A percentile compares a stretch with the other conserved stretches of the same genome.
Evolutionary conservation across 2,797 vertebrate species (phyloP).

Genomic region (Dromococcyx pavoninus): DNA sequence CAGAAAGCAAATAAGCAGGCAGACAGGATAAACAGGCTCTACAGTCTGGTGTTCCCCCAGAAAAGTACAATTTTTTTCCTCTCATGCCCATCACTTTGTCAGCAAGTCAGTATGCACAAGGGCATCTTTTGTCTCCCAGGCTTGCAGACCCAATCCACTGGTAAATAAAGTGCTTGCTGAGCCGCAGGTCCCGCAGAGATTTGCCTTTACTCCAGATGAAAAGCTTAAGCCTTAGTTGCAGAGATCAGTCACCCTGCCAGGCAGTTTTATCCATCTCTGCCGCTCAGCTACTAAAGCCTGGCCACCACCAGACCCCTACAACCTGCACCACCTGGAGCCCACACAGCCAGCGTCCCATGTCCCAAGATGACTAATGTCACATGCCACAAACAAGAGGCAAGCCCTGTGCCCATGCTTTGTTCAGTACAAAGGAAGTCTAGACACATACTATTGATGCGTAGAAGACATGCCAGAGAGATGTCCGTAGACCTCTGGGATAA

Average conservation of each 20-base stretch:
- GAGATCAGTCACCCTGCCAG: not conserved
- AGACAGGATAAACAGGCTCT: conserved; percentile 27
- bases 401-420: accelerated
- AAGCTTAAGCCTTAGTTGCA: not conserved
- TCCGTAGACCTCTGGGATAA: not conserved
- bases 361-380: accelerated
- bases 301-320: not conserved
- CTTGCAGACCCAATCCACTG: not conserved
- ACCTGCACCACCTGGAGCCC: accelerated
- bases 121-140: not conserved
- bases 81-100: not conserved
- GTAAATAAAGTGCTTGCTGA: not conserved
- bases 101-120: not conserved
- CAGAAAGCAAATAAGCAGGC: conserved; percentile 26
- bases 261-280: not conserved
- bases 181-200: not conserved
- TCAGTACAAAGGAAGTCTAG: not conserved
- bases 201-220: accelerated
- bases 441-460: not conserved
- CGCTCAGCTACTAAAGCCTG: not conserved
- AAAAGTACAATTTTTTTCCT: not conserved
- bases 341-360: accelerated
- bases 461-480: accelerated
- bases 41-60: not conserved
- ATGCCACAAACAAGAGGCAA: accelerated